Base-by-base conservation (phyloP, 2,888 invertebrate genomes). In the Lycia hirtaria region DNA sequence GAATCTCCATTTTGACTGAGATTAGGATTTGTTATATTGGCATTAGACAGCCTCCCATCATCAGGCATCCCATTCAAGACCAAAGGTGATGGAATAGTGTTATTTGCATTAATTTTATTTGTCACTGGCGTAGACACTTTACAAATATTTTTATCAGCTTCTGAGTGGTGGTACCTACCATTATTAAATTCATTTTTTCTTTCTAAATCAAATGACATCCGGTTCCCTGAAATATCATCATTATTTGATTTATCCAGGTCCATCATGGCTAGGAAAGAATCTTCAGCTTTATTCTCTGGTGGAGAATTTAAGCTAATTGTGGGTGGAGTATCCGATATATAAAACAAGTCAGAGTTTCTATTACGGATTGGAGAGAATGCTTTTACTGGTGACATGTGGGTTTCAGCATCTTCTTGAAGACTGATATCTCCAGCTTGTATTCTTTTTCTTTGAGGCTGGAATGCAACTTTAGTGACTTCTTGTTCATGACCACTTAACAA, bases 401-500 rank as follows among this genome's bases (percentile, higher is more conserved):
- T 65, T 50, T 88, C 87, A 10, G 73, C 71, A 37, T 89, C 88
- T 67, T 92, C 92, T 62, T 81, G 78, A 3, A 92, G 74, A 65
- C 92, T 92, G n/a, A 87, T 71, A 61, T 92, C 92, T 2, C 80
- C 73, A 15, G 85, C 82, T 4, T 78, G 51, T 6, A 73, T 55
- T 65, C 85, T 92, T 61, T 78, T 85, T 57, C 79, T 78, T 4
- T 69, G 41, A 4, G 89, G 88, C 71, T 93, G 93, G 67, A 93
- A 93, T 12, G 86, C 73, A 15, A 93, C 82, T 65, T 81, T 89
- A 7, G 78, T 83, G 0, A 94, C 85, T 60, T 92, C 85, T 62
- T 88, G 87, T 17, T 89, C 89, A 63, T 94, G 93, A 0, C 92
- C 93, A 65, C 86, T 83, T 24, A 93, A 80, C 10, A 90, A 73